Evolutionary conservation across 2,888 invertebrate species (phyloP), one percentile per base, ranked within the genome.

Genomic region (Sycophila texana): DNA sequence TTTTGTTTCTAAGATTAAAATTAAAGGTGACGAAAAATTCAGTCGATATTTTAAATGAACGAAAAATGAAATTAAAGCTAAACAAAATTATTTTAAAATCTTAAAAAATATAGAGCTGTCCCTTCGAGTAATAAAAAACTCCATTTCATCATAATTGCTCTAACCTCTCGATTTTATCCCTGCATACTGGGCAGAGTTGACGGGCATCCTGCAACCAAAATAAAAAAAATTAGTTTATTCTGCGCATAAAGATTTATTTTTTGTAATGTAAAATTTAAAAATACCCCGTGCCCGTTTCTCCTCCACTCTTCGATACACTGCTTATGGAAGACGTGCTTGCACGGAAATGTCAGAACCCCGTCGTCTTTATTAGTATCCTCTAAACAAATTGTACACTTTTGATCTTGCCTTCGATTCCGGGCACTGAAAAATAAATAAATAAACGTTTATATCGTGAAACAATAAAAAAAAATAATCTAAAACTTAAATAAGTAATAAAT

Each of bases 231-330:
- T 60, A 47, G 67, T 61, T 55, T 58, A 57, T 30, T 53, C 14
- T 63, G n/a, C 26, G 26, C 55, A 53, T 22, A 22, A 20, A 4
- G 7, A 4, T 22, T 22, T 20, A 12, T 20, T 12, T 2, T 58
- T 20, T 18, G 20, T 14, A 12, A 0, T 20, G 72, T 55, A 47
- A 66, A 7, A 55, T 70, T 1, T 16, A n/a, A 22, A 66, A 60
- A 77, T 80, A 85, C 85, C 82, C 55, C 66, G 4, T 77, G 76
- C 77, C 84, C 84, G 18, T 81, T 81, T 53, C 67, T 58, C 22
- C 73, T 81, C 85, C 85, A 85, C 61, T 84, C 71, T 60, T 78
- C 77, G 22, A 85, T 84, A 72, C 85, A 85, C 0, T 30, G 47
- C 30, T 81, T 76, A 79, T 85, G 85, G 78, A 85, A 85, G 20